Percentiles rank a stretch among this genome's conserved stretches.
These are phyloP conservation scores for Hiodon alosoides DNA, from an alignment of 2,113 vertebrate genomes.

Conservation along the genomic window DNA sequence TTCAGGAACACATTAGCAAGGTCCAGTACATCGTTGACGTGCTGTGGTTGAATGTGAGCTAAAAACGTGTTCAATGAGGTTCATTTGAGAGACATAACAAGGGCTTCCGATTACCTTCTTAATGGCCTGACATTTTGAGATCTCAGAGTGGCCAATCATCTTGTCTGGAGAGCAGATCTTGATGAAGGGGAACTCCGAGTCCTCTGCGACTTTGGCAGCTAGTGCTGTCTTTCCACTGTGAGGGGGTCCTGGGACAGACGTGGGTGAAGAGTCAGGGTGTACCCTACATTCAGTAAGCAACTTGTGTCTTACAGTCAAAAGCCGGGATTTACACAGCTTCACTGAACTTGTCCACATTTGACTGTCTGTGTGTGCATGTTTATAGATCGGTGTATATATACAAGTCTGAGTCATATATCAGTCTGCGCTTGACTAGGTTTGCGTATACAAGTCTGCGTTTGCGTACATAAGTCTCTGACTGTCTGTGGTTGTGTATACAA, in stretches of 20 bases:
- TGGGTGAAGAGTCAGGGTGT: not conserved
- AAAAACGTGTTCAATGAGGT: not conserved
- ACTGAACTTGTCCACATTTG: not conserved
- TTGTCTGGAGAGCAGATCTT: slow-evolving; percentile 90
- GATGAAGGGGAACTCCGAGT: slow-evolving; percentile 85
- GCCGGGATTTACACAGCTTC: too few species aligned
- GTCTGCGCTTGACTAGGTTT: too few species aligned
- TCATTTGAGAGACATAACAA: not conserved
- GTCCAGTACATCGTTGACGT: too few species aligned
- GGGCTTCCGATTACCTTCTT: slow-evolving; percentile 69
- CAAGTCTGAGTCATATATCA: too few species aligned
- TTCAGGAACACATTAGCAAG: not conserved
- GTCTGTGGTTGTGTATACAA: not conserved
- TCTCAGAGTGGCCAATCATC: slow-evolving; percentile 86
- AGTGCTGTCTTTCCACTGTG: slow-evolving; percentile 84
- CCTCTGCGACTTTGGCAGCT: slow-evolving; percentile 80
- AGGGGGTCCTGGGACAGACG: slow-evolving; percentile 65
- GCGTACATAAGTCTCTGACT: too few species aligned
- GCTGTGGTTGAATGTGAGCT: not conserved
- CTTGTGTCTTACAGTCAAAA: too few species aligned
- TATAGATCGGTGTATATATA: not conserved
- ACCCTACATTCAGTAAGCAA: too few species aligned
- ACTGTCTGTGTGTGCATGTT: not conserved
- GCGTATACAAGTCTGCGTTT: too few species aligned
- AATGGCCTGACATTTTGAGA: slow-evolving; percentile 86